These are phyloP conservation scores for Hestina assimilis DNA, from an alignment of 1,140 invertebrate genomes.

Conservation along the genomic window DNA sequence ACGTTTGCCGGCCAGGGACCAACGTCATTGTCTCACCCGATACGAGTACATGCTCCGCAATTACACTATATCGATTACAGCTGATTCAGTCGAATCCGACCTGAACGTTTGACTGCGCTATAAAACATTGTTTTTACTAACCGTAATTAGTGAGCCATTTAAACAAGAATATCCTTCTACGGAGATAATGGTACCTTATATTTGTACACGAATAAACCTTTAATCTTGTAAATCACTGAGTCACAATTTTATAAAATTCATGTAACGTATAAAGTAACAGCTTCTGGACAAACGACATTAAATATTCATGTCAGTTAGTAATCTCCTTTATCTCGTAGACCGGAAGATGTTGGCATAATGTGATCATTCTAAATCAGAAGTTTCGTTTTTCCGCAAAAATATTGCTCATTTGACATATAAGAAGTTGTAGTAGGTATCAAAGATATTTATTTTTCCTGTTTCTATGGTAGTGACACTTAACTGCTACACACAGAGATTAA, in stretches of 20 bases:
- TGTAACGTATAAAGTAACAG: slow-evolving; percentile 45
- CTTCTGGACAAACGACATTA: slow-evolving; percentile 55
- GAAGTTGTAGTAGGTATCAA: not conserved
- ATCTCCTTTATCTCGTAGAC: slow-evolving; percentile 44
- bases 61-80: slow-evolving; percentile 70
- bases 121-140: slow-evolving; percentile 65
- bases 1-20: slow-evolving; percentile 47
- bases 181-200: slow-evolving; percentile 23
- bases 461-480: too few species aligned
- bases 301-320: slow-evolving; percentile 50
- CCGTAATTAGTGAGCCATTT: slow-evolving; percentile 57
- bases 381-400: not conserved
- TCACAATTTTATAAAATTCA: slow-evolving; percentile 48
- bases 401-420: not conserved
- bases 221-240: slow-evolving; percentile 26
- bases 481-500: too few species aligned
- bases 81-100: slow-evolving; percentile 56
- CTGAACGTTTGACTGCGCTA: slow-evolving; percentile 58
- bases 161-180: slow-evolving; percentile 40
- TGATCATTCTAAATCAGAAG: slow-evolving; percentile 19
- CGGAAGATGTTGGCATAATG: slow-evolving; percentile 30
- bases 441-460: not conserved
- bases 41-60: slow-evolving; percentile 61
- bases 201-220: slow-evolving; percentile 4
- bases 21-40: slow-evolving; percentile 68